phyloP scores from a whole-genome alignment of 2,113 vertebrate species.

The Macheiramphus alcinus region DNA sequence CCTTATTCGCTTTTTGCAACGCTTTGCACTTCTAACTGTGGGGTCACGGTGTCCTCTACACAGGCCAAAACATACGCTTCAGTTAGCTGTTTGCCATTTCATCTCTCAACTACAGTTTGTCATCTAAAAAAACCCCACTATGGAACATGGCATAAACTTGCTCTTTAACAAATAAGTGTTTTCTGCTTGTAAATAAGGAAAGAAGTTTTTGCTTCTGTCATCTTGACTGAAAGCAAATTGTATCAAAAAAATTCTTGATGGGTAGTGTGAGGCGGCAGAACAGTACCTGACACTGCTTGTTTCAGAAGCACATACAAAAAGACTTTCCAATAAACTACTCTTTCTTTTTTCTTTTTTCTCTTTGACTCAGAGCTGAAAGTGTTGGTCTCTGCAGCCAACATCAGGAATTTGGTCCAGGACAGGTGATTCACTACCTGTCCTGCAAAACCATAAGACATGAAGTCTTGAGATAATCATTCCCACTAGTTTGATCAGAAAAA shows the following conservation, averaged over 20 bases:
- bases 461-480: conserved; percentile 40
- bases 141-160: neutral
- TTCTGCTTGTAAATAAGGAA: neutral
- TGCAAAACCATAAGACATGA: conserved; percentile 45
- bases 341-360: neutral
- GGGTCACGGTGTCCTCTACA: neutral
- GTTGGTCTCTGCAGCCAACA: conserved; percentile 68
- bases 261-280: neutral
- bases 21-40: neutral
- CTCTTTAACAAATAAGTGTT: neutral
- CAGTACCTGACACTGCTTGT: neutral
- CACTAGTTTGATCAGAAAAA: conserved; percentile 68
- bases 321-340: neutral
- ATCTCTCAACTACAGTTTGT: neutral
- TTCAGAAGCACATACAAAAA: neutral
- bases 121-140: neutral
- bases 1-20: neutral
- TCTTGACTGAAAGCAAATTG: neutral
- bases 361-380: neutral
- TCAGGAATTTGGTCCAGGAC: conserved; percentile 70
- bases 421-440: conserved; percentile 63
- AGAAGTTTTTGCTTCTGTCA: neutral
- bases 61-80: neutral
- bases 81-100: neutral
- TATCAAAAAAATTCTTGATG: neutral